Evolutionary conservation across 92 coral and sea anemone species (phyloP).

Genomic region (Galaxea fascicularis): DNA sequence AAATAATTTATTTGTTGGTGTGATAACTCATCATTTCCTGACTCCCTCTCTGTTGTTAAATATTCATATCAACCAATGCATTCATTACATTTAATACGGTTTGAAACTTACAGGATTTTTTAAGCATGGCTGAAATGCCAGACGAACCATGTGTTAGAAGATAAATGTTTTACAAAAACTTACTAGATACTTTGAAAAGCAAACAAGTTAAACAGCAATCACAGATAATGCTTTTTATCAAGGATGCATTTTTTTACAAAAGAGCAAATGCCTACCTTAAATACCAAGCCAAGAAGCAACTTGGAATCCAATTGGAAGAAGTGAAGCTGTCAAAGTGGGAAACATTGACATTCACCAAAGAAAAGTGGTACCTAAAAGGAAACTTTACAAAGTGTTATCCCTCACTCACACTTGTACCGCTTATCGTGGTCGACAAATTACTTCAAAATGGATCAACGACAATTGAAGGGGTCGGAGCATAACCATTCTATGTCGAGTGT

Average conservation of each 20-base stretch:
- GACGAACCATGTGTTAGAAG: not conserved
- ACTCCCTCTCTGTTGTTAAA: not conserved
- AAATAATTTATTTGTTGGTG: no score
- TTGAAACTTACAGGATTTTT: no score
- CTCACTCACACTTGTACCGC: slow-evolving; percentile 36
- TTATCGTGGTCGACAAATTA: not conserved
- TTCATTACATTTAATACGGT: not conserved
- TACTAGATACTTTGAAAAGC: not conserved
- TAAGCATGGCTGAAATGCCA: not conserved
- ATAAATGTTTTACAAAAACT: not conserved
- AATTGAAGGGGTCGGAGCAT: no score
- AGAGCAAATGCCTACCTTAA: slow-evolving; percentile 51
- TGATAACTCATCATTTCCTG: no score
- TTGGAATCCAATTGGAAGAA: no score
- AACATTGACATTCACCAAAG: not conserved
- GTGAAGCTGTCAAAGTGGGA: slow-evolving; percentile 37
- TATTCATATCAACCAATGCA: not conserved
- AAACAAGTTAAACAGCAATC: not conserved
- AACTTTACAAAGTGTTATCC: slow-evolving; percentile 51
- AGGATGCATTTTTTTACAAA: slow-evolving; percentile 50
- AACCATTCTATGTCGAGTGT: no score
- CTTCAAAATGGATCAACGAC: not conserved
- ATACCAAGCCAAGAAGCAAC: slow-evolving; percentile 23
- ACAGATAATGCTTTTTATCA: slow-evolving; percentile 29
- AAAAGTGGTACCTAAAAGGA: slow-evolving; percentile 23